Conservation (phyloP, 2,797 vertebrate genomes). For the Crenichthys baileyi region DNA sequence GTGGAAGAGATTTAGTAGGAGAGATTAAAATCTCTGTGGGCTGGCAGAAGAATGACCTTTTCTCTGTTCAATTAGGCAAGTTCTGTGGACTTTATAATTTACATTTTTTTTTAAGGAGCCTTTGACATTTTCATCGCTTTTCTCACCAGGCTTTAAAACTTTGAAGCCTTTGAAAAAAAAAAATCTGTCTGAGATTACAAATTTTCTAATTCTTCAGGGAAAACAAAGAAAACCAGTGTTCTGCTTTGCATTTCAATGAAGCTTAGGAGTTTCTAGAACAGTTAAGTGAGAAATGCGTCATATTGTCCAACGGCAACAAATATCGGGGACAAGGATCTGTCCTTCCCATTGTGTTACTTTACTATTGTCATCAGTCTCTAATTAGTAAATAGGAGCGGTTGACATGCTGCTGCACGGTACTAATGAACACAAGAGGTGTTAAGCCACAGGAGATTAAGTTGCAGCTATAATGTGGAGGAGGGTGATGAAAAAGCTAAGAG, state of each 20-base stretch:
- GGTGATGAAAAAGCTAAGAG: slow-evolving; percentile 52
- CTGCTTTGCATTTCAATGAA: slow-evolving; percentile 12
- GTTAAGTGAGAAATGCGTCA: slow-evolving; percentile 40
- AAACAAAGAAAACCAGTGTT: slow-evolving; percentile 1
- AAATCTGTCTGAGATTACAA: slow-evolving; percentile 24
- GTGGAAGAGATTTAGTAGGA: slow-evolving; percentile 60
- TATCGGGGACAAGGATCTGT: slow-evolving; percentile 57
- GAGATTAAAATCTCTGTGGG: slow-evolving; percentile 74
- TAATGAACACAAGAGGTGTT: slow-evolving; percentile 74
- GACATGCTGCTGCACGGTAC: slow-evolving; percentile 61
- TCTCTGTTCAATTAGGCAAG: slow-evolving; percentile 58
- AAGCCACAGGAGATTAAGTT: slow-evolving; percentile 61
- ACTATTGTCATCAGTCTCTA: slow-evolving; percentile 64
- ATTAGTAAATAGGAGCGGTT: slow-evolving; percentile 75
- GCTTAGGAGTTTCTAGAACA: slow-evolving; percentile 34
- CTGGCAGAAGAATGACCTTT: slow-evolving; percentile 50
- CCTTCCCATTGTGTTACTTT: slow-evolving; percentile 37
- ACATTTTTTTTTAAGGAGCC: slow-evolving; percentile 66
- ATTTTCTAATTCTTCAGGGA: slow-evolving; percentile 15
- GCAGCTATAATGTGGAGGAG: slow-evolving; percentile 41
- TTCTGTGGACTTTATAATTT: slow-evolving; percentile 68
- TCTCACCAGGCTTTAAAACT: slow-evolving; percentile 59
- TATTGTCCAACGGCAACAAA: slow-evolving; percentile 38
- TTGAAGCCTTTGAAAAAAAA: slow-evolving; percentile 34
- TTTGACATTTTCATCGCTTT: slow-evolving; percentile 72